Evolutionary conservation across 2,113 vertebrate species (phyloP), one percentile per base, ranked within the genome.

Genomic region (Sander vitreus): DNA sequence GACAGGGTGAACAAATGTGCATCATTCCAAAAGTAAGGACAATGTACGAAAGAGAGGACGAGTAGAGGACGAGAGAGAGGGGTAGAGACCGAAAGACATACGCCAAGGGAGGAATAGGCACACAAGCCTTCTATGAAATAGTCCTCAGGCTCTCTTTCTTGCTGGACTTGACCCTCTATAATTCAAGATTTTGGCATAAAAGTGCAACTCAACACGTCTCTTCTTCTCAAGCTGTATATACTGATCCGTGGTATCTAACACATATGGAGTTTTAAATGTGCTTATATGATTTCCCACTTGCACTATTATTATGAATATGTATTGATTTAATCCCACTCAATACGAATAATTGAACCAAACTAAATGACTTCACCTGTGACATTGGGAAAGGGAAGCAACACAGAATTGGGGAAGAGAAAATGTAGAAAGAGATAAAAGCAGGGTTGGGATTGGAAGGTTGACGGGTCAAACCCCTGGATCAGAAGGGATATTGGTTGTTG

Each of bases 281-380:
- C 66, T 68, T 33, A 19, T 53, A 65, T 76, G 45, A 87, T 78
- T 85, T 88, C 75, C 80, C 84, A 48, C 71, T 63, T 77, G 70
- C 55, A 43, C 30, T 78, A 27, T 88, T 76, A 87, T 80, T 87
- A 83, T 88, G 73, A 79, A 88, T 84, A 76, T 57, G 10, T 50
- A 76, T 86, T 45, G 75, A 90, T 73, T 72, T 19, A 11, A 57
- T 54, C 27, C 55, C 7, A 36, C 48, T 80, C 62, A 71, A 58
- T 81, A 68, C 67, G 65, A 85, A 85, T 65, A 78, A 70, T 25
- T 80, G 23, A 78, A 54, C 5, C 16, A 6, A 13, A 47, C 18
- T 73, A 64, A 85, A 63, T 69, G n/a, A 72, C 45, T 75, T 85
- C 54, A 78, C 62, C 73, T 54, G 45, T 81, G 60, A 76, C 63